These are phyloP conservation scores for Phyllostomus hastatus DNA, from an alignment of 2,113 vertebrate genomes.

Conservation along the genomic window DNA sequence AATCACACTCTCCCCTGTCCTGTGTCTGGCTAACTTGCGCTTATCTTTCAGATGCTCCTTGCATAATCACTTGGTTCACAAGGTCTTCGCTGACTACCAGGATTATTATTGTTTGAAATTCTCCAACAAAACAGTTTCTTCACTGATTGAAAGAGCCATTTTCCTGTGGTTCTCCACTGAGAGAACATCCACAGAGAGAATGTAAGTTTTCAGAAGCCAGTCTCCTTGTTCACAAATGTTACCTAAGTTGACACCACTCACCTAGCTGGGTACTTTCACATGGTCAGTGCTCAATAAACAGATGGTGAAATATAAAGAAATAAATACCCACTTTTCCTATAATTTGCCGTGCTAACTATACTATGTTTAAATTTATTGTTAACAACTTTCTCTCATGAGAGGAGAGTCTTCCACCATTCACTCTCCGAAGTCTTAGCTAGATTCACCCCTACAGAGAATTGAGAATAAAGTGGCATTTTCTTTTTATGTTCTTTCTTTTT, in stretches of 20 bases:
- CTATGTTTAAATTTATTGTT: not conserved
- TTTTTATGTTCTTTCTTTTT: not conserved
- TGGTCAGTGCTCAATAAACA: not conserved
- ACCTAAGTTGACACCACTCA: too few species aligned
- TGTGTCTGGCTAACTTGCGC: not conserved
- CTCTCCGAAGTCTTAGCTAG: not conserved
- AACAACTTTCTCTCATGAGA: not conserved
- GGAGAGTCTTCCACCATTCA: accelerated
- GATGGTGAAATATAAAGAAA: not conserved
- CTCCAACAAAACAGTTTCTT: not conserved
- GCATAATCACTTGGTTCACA: not conserved
- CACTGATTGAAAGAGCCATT: not conserved
- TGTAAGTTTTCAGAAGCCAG: not conserved
- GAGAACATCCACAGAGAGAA: not conserved
- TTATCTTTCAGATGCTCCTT: accelerated
- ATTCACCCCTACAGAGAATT: not conserved
- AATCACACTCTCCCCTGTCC: accelerated
- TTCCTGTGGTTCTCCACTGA: too few species aligned
- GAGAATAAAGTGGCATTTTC: not conserved
- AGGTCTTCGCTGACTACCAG: not conserved
- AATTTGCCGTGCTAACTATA: not conserved
- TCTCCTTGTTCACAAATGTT: not conserved
- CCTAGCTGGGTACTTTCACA: not conserved
- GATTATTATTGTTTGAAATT: not conserved
- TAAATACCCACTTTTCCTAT: not conserved